Conservation (phyloP, 2,113 vertebrate species). For the Chamaea fasciata region DNA sequence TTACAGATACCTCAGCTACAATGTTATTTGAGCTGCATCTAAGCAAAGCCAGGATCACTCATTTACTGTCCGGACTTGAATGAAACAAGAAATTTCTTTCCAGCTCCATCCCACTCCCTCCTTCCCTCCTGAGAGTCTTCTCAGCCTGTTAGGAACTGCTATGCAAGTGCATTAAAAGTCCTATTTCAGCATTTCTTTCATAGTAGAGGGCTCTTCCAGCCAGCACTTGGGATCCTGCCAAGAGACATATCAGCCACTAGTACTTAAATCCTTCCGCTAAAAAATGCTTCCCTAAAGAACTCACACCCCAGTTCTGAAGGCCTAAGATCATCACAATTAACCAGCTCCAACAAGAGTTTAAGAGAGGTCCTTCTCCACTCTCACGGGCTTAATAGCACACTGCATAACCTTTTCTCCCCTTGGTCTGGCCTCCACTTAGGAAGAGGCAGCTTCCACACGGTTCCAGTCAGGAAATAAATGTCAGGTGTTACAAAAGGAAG, state of each 20-base stretch:
- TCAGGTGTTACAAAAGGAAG: constrained; percentile 14
- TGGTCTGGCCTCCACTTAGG: background rate
- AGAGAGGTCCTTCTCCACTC: background rate
- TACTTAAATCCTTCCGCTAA: constrained; percentile 34
- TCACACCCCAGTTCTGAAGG: background rate
- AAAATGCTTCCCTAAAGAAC: constrained; percentile 37
- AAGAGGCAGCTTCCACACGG: background rate
- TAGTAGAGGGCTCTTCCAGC: constrained; percentile 22
- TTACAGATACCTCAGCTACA: background rate
- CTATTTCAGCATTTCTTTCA: constrained; percentile 50
- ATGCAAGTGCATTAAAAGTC: constrained; percentile 32
- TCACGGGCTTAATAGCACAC: background rate
- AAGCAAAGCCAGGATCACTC: background rate
- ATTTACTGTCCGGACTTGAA: background rate
- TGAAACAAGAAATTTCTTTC: background rate
- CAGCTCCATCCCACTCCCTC: background rate
- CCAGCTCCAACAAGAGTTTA: background rate
- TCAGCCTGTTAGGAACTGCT: background rate
- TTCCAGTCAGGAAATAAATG: constrained; percentile 16
- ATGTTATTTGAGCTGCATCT: background rate
- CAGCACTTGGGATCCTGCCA: constrained; percentile 47
- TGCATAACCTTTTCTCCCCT: background rate
- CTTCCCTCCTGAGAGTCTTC: constrained; percentile 1
- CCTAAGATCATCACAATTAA: constrained; percentile 5
- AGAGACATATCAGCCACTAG: constrained; percentile 23